phyloP scores from a whole-genome alignment of 1,140 invertebrate genomes.

The Drosophila orosa region DNA sequence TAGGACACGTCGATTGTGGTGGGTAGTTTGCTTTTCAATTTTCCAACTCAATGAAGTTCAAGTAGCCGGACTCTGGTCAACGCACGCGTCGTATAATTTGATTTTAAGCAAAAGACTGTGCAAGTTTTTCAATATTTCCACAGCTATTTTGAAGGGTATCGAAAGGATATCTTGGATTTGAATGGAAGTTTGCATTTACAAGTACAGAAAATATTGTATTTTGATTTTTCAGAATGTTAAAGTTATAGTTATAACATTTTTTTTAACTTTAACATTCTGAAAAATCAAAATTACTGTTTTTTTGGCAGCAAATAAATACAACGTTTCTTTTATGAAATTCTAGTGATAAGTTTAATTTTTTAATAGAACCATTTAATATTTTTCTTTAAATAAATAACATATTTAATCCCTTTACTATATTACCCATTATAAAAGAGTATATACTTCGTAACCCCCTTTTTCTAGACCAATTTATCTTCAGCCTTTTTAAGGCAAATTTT shows the following conservation, averaged over 20 bases:
- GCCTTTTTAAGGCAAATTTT: conserved; percentile 83
- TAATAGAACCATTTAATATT: neutral
- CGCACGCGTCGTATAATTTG: conserved; percentile 66
- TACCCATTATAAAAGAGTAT: neutral
- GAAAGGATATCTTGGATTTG: neutral
- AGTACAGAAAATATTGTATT: neutral
- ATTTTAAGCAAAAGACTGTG: conserved; percentile 48
- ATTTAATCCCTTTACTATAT: neutral
- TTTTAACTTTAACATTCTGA: too few species aligned
- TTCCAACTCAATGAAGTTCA: conserved; percentile 82
- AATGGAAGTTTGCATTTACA: neutral
- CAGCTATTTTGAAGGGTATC: conserved; percentile 41
- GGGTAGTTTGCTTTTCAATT: conserved; percentile 79
- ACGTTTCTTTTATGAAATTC: too few species aligned
- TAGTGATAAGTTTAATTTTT: too few species aligned
- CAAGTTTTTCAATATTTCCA: conserved; percentile 48
- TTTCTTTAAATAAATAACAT: neutral
- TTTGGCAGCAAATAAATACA: too few species aligned
- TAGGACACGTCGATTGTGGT: conserved; percentile 21
- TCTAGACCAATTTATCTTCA: conserved; percentile 27
- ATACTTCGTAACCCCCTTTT: neutral
- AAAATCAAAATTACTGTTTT: too few species aligned
- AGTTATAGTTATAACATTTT: too few species aligned
- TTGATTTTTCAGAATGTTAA: neutral
- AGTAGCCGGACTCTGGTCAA: conserved; percentile 58